Evolutionary conservation across 1,140 invertebrate genomes (phyloP), one percentile per base, ranked within the genome.

Genomic region (Drosophila guanche): DNA sequence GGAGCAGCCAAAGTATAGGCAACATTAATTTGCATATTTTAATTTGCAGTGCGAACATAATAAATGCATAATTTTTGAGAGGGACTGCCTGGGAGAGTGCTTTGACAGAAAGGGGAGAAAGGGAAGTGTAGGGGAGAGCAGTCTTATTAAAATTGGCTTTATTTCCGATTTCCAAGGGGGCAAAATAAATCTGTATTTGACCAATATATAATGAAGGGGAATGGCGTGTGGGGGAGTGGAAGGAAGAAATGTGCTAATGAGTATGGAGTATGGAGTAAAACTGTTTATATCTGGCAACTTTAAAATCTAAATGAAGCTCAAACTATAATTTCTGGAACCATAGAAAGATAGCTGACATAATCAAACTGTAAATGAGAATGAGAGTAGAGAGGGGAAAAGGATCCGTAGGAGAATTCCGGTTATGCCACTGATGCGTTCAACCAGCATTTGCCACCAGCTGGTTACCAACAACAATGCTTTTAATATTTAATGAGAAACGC

Each of bases 401-500:
- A 37, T 12, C 10, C 12, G 10, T 0, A 1, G 12, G 33, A 1
- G 10, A 1, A 37, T 1, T 3, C 4, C 33, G 3, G 8, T 4
- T 37, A 3, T 20, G 12, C 6, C n/a, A 27, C 20, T 20, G 27
- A 58, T 23, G 27, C 27, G 12, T 58, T 70, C 51, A 70, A n/a
- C n/a, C 53, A 46, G 58, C 65, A 54, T 48, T 72, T 50, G 45
- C 54, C 53, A 70, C 41, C 76, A 84, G 80, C 80, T 84, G 76
- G 47, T 42, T 57, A 61, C 50, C 54, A 50, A 68, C 33, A 73
- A 80, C 65, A 79, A 76, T 12, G 33, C 10, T 12, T 10, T 10
- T 79, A 84, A 73, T 76, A 73, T 85, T 86, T 76, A 85, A 85
- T 85, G 77, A 86, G 62, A 66, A 81, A 81, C 75, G 80, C 73